These are phyloP conservation scores for Oligia fasciuncula DNA, from an alignment of 2,888 invertebrate species.

Conservation along the genomic window DNA sequence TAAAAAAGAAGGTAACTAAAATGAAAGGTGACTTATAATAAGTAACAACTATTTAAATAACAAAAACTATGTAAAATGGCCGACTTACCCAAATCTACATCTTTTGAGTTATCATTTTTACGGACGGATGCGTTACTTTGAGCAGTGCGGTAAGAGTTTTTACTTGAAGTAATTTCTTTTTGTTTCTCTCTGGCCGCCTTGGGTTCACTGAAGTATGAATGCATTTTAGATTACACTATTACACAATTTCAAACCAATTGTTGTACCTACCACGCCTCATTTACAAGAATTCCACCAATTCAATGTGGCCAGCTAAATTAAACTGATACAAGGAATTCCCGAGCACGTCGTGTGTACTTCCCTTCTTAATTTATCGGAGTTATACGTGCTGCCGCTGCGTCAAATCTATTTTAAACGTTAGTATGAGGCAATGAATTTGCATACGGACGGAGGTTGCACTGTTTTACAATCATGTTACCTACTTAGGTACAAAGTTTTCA, in stretches of 20 bases:
- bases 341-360: slow-evolving; percentile 49
- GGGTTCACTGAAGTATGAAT: slow-evolving; percentile 77
- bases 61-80: slow-evolving; percentile 33
- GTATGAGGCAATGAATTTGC: slow-evolving; percentile 54
- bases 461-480: slow-evolving; percentile 6
- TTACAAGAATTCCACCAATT: slow-evolving; percentile 62
- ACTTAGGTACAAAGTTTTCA: not conserved
- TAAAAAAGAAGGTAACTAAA: slow-evolving; percentile 9
- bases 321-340: slow-evolving; percentile 56
- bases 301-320: slow-evolving; percentile 63
- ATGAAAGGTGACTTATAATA: slow-evolving; percentile 3
- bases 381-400: slow-evolving; percentile 70
- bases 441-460: slow-evolving; percentile 31
- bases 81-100: slow-evolving; percentile 85
- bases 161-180: slow-evolving; percentile 71
- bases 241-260: slow-evolving; percentile 41
- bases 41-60: slow-evolving; percentile 17
- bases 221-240: slow-evolving; percentile 64
- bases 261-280: slow-evolving; percentile 63
- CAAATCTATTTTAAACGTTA: slow-evolving; percentile 80
- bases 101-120: slow-evolving; percentile 78
- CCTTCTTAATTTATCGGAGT: slow-evolving; percentile 71
- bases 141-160: slow-evolving; percentile 73
- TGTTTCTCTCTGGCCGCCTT: slow-evolving; percentile 73
- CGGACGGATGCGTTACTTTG: slow-evolving; percentile 84